Evolutionary conservation across 2,888 invertebrate species (phyloP).

Genomic region (Quadroppia sp.): DNA sequence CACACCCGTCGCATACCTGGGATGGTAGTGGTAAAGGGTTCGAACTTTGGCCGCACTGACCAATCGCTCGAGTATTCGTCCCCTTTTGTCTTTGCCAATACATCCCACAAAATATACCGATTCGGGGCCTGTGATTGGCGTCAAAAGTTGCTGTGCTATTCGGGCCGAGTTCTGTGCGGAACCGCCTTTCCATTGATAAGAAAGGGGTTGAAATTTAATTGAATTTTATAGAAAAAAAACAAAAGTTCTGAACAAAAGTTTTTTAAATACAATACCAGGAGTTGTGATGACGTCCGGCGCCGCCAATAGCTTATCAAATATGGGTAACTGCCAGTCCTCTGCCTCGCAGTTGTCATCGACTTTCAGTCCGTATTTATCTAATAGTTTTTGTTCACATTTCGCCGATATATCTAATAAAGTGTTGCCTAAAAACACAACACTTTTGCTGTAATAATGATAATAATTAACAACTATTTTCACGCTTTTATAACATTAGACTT

Average conservation of each 20-base stretch:
- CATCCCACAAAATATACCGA: conserved; percentile 29
- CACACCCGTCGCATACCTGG: conserved; percentile 39
- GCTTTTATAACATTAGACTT: neutral
- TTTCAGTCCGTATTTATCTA: conserved; percentile 42
- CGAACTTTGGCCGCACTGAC: conserved; percentile 40
- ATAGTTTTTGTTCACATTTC: conserved; percentile 32
- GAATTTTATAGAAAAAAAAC: neutral
- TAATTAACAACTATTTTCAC: neutral
- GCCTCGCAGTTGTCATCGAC: conserved; percentile 42
- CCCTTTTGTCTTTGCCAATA: conserved; percentile 42
- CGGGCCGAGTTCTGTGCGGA: conserved; percentile 45
- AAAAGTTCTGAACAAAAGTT: too few relatives aligned
- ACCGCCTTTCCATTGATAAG: conserved; percentile 7
- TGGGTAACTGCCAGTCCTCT: conserved; percentile 31
- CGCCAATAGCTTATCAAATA: conserved; percentile 40
- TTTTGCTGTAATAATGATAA: conserved; percentile 11
- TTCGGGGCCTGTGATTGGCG: conserved; percentile 29
- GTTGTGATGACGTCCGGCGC: conserved; percentile 19
- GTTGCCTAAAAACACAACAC: conserved; percentile 42
- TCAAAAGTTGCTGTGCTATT: conserved; percentile 43
- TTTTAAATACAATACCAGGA: conserved; percentile 38
- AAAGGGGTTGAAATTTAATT: neutral
- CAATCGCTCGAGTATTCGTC: conserved; percentile 34
- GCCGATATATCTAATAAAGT: conserved; percentile 45
- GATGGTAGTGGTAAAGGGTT: conserved; percentile 40